Percentiles rank a stretch among this genome's conserved stretches.
phyloP scores from a whole-genome alignment of 2,888 invertebrate species.

The Andrena chrysosceles region DNA sequence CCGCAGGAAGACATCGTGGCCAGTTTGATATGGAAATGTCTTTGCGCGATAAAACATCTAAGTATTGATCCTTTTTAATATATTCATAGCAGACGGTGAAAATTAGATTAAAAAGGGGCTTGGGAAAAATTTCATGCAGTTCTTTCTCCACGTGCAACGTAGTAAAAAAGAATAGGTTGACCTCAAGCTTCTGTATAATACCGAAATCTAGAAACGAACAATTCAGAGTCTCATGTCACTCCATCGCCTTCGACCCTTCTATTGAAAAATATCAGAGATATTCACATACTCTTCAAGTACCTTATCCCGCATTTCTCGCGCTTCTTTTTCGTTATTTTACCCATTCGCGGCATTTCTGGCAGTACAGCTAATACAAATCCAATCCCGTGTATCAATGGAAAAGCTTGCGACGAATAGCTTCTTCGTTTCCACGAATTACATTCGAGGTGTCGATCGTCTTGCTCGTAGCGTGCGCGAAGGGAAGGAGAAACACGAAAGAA shows the following conservation, averaged over 20 bases:
- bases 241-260: not conserved
- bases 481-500: not conserved
- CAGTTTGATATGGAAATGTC: no score
- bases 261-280: not conserved
- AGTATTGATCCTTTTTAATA: not conserved
- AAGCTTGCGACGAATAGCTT: slow-evolving; percentile 9
- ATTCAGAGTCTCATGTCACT: not conserved
- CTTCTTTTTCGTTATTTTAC: slow-evolving; percentile 21
- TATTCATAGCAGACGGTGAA: not conserved
- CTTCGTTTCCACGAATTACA: not conserved
- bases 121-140: not conserved
- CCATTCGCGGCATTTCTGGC: slow-evolving; percentile 13
- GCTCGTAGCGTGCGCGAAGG: slow-evolving; percentile 11
- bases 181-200: not conserved
- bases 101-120: not conserved
- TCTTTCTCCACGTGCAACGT: not conserved
- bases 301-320: slow-evolving; percentile 25
- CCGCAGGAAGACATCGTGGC: no score
- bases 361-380: slow-evolving; percentile 12
- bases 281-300: slow-evolving; percentile 22
- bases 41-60: no score
- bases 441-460: not conserved
- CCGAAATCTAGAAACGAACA: not conserved
- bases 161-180: not conserved
- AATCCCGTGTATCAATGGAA: not conserved